Base-by-base conservation (phyloP, 1,140 invertebrate genomes). In the Pantala flavescens region DNA sequence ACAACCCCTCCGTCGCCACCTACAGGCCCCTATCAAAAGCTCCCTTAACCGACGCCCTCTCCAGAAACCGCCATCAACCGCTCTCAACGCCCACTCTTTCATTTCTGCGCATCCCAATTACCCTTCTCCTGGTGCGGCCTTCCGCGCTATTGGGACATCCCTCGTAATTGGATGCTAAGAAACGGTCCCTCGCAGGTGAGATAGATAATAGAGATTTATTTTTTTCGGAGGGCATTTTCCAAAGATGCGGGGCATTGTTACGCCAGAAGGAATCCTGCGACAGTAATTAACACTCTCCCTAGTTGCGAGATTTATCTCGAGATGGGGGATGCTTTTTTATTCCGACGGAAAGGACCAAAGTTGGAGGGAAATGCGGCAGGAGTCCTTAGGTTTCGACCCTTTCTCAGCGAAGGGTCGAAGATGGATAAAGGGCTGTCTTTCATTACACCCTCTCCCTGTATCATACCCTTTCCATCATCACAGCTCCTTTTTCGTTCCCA, bases 71-170 rank as follows among this genome's bases (percentile, higher is more conserved):
- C 49, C 49, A 63, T 63, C n/a, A 63, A 63, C 49, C 49, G 5
- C n/a, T 21, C 49, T 21, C 49, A 63, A 63, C 49, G 14, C 49
- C 49, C 28, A 36, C 28, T 36, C 28, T 36, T 36, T 36, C 28
- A 36, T 36, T 36, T 36, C 28, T 63, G 1, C 49, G n/a, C 49
- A 3, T 19, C 49, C 49, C 49, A 63, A 16, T 21, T 21, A 19
- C 49, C 49, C 49, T 63, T 5, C 49, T 21, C 14, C 49, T 21
- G 49, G 16, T 21, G 49, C 12, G 49, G 49, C n/a, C 49, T 63
- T 63, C 49, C 49, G 49, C 49, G n/a, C 49, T 63, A 63, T 63
- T 63, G 49, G 49, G 49, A 63, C 49, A 63, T 63, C 49, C 49
- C 49, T 21, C 49, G 49, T 63, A 63, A 63, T 63, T 63, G 49